Conservation (phyloP, 2,888 invertebrate species). For the Nemurella pictetii region DNA sequence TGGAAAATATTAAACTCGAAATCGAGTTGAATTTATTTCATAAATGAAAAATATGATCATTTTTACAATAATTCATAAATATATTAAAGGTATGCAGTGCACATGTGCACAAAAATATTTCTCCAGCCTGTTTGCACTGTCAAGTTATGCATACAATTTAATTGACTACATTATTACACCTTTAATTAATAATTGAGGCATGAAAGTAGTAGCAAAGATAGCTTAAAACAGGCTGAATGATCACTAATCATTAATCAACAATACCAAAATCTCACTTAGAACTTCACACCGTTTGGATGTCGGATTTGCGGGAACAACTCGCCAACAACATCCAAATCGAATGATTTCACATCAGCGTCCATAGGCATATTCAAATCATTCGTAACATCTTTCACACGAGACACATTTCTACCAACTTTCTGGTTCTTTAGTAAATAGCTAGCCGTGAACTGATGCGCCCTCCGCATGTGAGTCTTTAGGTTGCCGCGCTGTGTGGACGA, state of each 20-base stretch:
- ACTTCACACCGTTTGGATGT: slow-evolving; percentile 38
- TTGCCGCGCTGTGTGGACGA: slow-evolving; percentile 63
- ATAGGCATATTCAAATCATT: background rate
- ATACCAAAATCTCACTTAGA: background rate
- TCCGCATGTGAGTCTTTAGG: slow-evolving; percentile 62
- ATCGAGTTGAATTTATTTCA: too few relatives aligned
- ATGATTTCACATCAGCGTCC: slow-evolving; percentile 4
- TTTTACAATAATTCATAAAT: too few relatives aligned
- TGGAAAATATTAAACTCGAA: too few relatives aligned
- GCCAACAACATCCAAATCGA: slow-evolving; percentile 36
- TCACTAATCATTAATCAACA: background rate
- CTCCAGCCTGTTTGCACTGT: too few relatives aligned
- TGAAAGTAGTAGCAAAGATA: too few relatives aligned
- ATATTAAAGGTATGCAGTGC: too few relatives aligned
- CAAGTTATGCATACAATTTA: too few relatives aligned
- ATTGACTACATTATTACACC: too few relatives aligned
- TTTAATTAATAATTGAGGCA: too few relatives aligned
- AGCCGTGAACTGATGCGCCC: slow-evolving; percentile 52
- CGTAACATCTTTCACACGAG: background rate
- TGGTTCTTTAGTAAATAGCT: background rate
- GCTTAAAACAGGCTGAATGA: background rate
- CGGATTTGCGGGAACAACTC: slow-evolving; percentile 45
- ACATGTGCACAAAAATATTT: too few relatives aligned
- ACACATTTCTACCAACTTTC: background rate
- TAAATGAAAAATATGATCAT: too few relatives aligned